A percentile compares a stretch with the other conserved stretches of the same genome.
Conservation (phyloP, 2,888 invertebrate species). For the Lamproptera curius region DNA sequence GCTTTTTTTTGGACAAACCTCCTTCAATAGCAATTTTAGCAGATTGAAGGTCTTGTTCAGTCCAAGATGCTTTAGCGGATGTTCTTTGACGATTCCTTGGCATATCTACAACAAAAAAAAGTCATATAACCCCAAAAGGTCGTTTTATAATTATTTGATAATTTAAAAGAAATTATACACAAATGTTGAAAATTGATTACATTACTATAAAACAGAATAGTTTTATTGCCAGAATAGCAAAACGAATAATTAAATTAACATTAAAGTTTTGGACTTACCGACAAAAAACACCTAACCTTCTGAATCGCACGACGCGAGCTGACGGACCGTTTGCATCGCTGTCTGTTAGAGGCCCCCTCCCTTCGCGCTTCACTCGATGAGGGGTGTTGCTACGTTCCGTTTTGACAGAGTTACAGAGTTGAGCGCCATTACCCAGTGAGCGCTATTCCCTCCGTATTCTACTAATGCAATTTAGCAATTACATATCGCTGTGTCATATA, state of each 20-base stretch:
- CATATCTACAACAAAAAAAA: background rate
- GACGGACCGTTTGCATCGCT: slow-evolving; percentile 7
- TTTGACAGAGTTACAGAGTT: no score
- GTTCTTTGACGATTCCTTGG: background rate
- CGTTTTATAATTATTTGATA: background rate
- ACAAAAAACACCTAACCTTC: slow-evolving; percentile 23
- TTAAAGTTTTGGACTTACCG: background rate
- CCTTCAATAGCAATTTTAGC: background rate
- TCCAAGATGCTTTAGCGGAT: background rate
- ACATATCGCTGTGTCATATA: no score
- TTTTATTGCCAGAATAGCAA: background rate
- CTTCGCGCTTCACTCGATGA: background rate
- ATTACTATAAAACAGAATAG: background rate
- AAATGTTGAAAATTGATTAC: background rate
- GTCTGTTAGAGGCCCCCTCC: slow-evolving; percentile 11
- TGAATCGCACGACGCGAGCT: slow-evolving; percentile 15
- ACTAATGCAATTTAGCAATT: no score
- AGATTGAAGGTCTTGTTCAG: background rate
- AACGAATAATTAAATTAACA: background rate
- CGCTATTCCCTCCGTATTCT: no score
- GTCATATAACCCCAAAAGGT: background rate
- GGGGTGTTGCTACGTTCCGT: slow-evolving; percentile 10
- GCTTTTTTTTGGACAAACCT: background rate
- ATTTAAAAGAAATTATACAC: background rate
- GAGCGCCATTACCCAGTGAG: no score